Conservation (phyloP, 2,113 vertebrate genomes). For the Calypte anna region DNA sequence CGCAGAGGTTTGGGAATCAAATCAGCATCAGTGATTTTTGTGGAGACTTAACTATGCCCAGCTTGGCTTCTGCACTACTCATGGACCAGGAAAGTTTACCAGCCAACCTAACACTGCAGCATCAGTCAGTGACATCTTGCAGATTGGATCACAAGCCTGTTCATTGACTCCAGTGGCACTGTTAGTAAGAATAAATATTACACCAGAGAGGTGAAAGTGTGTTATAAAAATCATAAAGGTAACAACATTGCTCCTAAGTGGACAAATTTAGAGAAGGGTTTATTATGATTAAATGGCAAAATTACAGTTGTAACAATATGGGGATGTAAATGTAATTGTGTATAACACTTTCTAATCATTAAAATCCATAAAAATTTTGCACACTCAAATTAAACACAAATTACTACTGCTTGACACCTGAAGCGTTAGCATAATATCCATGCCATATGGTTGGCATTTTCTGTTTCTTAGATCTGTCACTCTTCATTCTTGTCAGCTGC, state of each 20-base stretch:
- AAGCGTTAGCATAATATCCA: constrained; percentile 59
- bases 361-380: constrained; percentile 56
- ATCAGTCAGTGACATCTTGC: rapidly evolving
- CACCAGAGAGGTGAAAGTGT: background rate
- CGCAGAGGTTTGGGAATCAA: background rate
- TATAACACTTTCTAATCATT: constrained; percentile 56
- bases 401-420: constrained; percentile 43
- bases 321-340: constrained; percentile 56
- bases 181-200: background rate
- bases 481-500: constrained; percentile 68
- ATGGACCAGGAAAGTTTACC: background rate
- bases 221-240: constrained; percentile 13
- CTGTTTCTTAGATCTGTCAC: constrained; percentile 66
- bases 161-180: background rate
- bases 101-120: rapidly evolving
- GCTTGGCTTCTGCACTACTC: background rate
- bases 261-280: constrained; percentile 1
- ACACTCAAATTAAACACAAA: constrained; percentile 51
- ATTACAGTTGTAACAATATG: constrained; percentile 37
- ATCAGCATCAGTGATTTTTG: background rate
- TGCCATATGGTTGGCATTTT: constrained; percentile 72
- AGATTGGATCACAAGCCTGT: background rate
- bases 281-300: constrained; percentile 41
- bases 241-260: constrained; percentile 10
- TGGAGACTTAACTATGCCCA: background rate